Percentiles rank a stretch among this genome's conserved stretches.
Evolutionary conservation across 2,797 vertebrate genomes (phyloP).

Genomic region (Hipposideros larvatus): DNA sequence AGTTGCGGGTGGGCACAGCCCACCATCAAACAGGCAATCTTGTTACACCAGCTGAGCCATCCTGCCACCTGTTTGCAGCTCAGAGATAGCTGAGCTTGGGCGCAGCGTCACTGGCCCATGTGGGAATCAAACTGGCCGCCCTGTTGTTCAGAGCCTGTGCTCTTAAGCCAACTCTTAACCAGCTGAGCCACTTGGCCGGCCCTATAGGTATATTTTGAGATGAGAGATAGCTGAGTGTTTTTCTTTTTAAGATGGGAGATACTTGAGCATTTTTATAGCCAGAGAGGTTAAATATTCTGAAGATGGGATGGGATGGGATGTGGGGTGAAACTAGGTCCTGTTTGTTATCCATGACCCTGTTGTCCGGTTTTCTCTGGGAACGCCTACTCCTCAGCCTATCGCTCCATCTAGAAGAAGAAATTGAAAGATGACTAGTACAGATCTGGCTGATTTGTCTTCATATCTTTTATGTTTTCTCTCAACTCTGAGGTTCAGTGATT

Average conservation of each 20-base stretch:
- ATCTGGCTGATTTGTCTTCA: constrained; percentile 19
- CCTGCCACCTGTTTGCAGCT: no score
- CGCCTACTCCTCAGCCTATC: neutral
- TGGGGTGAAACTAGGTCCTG: neutral
- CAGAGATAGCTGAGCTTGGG: no score
- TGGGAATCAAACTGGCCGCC: no score
- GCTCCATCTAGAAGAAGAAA: neutral
- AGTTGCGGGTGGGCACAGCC: no score
- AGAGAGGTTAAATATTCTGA: neutral
- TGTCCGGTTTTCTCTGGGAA: neutral
- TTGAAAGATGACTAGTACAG: neutral
- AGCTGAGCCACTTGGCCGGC: no score
- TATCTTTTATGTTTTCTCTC: constrained; percentile 24
- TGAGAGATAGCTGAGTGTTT: neutral
- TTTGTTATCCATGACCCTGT: neutral
- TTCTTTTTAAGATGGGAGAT: neutral
- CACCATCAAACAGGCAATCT: no score
- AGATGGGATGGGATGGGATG: neutral
- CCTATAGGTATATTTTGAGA: neutral
- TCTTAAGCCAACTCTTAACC: no score
- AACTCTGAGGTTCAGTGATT: constrained; percentile 40
- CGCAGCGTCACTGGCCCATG: no score
- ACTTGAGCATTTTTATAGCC: neutral
- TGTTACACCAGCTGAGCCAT: no score
- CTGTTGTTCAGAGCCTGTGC: no score